Conservation (phyloP, 2,888 invertebrate species). For the Spodoptera picta region DNA sequence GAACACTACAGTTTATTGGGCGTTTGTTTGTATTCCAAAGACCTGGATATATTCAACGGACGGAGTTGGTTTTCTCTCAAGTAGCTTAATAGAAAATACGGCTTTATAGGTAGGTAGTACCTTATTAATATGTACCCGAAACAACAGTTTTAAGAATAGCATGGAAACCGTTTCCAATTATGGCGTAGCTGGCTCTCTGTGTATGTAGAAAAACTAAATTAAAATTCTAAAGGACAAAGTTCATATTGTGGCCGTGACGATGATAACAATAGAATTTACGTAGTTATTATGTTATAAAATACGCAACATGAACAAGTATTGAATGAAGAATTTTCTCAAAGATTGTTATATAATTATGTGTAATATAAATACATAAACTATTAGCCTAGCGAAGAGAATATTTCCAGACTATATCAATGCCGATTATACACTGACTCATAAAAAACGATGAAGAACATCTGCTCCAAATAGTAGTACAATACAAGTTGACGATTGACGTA, state of each 20-base stretch:
- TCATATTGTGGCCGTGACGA: conserved; percentile 1
- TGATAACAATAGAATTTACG: conserved; percentile 11
- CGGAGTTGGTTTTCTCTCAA: conserved; percentile 20
- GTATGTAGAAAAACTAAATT: conserved; percentile 1
- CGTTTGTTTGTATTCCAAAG: conserved; percentile 30
- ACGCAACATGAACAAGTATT: no score
- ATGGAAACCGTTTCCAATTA: no score
- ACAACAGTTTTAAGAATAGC: conserved; percentile 2
- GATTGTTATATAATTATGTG: no score
- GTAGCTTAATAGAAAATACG: conserved; percentile 20
- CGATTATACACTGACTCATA: conserved; percentile 12
- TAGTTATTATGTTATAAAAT: no score
- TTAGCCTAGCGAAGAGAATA: neutral
- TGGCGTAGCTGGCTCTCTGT: no score
- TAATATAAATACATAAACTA: no score
- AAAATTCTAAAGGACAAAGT: conserved; percentile 11
- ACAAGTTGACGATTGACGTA: neutral
- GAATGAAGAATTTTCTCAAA: neutral
- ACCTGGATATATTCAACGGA: conserved; percentile 22
- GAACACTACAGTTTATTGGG: conserved; percentile 40
- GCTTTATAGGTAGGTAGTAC: no score
- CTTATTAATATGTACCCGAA: conserved; percentile 1
- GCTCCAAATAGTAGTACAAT: no score
- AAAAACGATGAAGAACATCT: conserved; percentile 12
- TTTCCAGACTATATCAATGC: conserved; percentile 10